Evolutionary conservation across 2,113 vertebrate genomes (phyloP).

Genomic region (Petrocephalus zakoni): DNA sequence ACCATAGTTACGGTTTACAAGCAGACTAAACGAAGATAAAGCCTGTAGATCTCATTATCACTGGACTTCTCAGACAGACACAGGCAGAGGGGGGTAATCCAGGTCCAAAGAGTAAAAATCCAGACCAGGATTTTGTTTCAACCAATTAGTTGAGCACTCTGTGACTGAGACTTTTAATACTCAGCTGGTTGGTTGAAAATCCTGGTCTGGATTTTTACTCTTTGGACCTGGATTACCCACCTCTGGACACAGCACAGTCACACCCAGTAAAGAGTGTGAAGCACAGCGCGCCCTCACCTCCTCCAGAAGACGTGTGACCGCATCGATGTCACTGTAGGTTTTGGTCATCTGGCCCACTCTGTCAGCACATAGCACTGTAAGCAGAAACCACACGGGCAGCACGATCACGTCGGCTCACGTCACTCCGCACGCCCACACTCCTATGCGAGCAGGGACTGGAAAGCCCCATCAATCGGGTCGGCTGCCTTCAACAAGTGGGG

Average conservation of each 20-base stretch:
- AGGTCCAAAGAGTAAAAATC: no score
- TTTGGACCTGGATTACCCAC: no score
- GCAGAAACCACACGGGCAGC: constrained; percentile 22
- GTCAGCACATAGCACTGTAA: constrained; percentile 93
- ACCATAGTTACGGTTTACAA: background rate
- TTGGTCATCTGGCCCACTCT: constrained; percentile 99
- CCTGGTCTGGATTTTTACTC: no score
- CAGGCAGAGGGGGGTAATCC: background rate
- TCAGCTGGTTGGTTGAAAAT: no score
- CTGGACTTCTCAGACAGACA: background rate
- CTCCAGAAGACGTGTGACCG: constrained; percentile 94
- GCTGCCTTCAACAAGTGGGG: background rate
- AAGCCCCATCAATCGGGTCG: background rate
- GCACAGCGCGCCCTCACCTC: constrained; percentile 67
- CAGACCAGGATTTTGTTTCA: no score
- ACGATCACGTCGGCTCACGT: background rate
- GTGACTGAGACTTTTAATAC: no score
- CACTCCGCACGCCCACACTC: background rate
- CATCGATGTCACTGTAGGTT: constrained; percentile 98
- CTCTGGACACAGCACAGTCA: background rate
- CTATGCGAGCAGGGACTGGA: background rate
- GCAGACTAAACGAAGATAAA: background rate
- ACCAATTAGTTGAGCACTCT: no score
- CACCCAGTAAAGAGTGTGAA: background rate
- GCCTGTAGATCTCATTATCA: background rate